Percentiles rank a stretch among this genome's conserved stretches.
Evolutionary conservation across 2,113 vertebrate species (phyloP).

Genomic region (Dicrurus megarhynchus): DNA sequence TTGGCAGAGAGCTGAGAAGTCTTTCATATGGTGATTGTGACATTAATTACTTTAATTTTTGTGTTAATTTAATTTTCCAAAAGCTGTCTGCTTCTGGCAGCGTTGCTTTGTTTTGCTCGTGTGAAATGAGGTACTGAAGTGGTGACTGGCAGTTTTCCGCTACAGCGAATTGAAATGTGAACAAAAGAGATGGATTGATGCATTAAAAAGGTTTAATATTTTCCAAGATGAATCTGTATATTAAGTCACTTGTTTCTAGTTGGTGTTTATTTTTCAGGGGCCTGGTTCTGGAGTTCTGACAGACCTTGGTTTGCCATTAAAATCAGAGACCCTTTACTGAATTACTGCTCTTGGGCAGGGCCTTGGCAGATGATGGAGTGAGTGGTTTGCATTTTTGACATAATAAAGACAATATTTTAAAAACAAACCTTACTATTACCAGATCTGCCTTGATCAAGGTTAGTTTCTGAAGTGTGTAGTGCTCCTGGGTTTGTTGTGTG

Average conservation of each 20-base stretch:
- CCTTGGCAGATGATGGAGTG: not conserved
- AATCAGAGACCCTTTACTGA: not conserved
- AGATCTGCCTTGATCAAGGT: not conserved
- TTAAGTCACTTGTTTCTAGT: not conserved
- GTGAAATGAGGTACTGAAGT: not conserved
- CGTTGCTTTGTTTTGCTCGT: fast-evolving
- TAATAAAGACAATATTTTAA: not conserved
- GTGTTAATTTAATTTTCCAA: conserved; percentile 31
- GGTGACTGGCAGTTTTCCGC: not conserved
- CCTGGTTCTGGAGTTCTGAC: not conserved
- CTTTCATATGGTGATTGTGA: conserved; percentile 29
- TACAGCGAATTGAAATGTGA: not conserved
- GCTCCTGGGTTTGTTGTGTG: not conserved
- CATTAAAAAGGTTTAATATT: not conserved
- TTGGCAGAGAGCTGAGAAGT: not conserved
- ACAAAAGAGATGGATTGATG: not conserved
- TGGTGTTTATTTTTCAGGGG: not conserved
- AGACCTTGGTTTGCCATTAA: not conserved
- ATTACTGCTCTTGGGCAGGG: not conserved
- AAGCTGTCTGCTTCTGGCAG: not conserved
- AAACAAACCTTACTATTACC: not conserved
- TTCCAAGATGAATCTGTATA: not conserved
- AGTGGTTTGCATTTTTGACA: not conserved
- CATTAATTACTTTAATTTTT: conserved; percentile 16
- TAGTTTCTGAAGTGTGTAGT: not conserved